A percentile compares a stretch with the other conserved stretches of the same genome.
Evolutionary conservation across 2,113 vertebrate genomes (phyloP).

Genomic region (Octodon degus): DNA sequence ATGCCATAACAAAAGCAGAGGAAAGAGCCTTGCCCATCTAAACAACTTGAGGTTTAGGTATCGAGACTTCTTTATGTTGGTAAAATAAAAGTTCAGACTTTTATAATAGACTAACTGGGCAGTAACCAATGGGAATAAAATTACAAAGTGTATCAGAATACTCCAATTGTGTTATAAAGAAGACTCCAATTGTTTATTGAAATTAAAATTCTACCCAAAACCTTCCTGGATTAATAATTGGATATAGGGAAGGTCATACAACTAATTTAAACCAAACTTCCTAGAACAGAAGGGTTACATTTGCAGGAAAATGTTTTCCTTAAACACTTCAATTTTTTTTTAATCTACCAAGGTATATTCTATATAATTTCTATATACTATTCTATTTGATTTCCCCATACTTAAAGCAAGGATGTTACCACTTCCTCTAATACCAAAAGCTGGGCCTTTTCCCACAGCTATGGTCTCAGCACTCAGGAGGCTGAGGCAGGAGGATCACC

Average conservation of each 20-base stretch:
- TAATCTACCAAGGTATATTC: constrained; percentile 37
- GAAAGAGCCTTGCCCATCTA: not conserved
- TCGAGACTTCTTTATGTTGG: not conserved
- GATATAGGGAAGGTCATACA: not conserved
- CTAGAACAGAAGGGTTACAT: not conserved
- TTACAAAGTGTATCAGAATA: constrained; percentile 40
- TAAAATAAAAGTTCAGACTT: constrained; percentile 59
- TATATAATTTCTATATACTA: not conserved
- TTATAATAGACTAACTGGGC: not conserved
- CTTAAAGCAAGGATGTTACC: not conserved
- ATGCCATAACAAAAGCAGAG: not conserved
- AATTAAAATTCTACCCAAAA: constrained; percentile 64
- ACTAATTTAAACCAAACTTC: constrained; percentile 45
- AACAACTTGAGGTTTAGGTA: not conserved
- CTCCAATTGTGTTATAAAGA: constrained; percentile 42
- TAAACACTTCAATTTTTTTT: constrained; percentile 23
- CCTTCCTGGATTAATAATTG: constrained; percentile 9
- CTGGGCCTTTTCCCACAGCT: not conserved
- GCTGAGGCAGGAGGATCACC: not conserved
- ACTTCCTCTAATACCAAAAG: constrained; percentile 1
- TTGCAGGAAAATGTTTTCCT: not conserved
- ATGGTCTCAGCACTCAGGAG: not conserved
- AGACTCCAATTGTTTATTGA: constrained; percentile 32
- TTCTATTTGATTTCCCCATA: not conserved
- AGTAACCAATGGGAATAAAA: constrained; percentile 40